Evolutionary conservation across 2,797 vertebrate genomes (phyloP).

Genomic region (Tapera naevia): DNA sequence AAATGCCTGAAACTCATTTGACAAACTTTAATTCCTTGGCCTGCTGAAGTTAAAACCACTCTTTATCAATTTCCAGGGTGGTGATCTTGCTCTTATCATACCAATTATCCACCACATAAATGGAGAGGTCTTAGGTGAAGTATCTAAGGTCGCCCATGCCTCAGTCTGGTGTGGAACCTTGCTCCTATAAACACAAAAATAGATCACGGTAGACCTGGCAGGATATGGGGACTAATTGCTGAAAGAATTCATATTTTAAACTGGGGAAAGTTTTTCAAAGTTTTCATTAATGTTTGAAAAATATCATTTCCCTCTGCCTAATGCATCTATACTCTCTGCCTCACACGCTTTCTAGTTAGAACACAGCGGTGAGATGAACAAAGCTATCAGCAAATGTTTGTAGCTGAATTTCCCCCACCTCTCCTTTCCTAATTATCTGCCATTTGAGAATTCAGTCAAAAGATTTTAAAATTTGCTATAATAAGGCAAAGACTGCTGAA

Average conservation of each 20-base stretch:
- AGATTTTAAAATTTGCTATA: background rate
- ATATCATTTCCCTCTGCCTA: background rate
- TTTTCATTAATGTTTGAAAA: background rate
- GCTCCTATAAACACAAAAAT: background rate
- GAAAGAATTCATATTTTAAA: background rate
- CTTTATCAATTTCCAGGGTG: background rate
- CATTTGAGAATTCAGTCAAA: slow-evolving; percentile 13
- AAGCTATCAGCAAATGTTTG: background rate
- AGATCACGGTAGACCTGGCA: background rate
- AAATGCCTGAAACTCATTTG: background rate
- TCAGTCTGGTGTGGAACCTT: background rate
- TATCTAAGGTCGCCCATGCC: background rate
- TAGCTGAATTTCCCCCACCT: background rate
- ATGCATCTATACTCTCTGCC: background rate
- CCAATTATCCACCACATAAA: slow-evolving; percentile 13
- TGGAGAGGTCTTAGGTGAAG: background rate
- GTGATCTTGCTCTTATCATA: background rate
- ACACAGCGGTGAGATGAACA: background rate
- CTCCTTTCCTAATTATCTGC: slow-evolving; percentile 24
- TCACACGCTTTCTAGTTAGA: background rate
- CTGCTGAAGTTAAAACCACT: background rate
- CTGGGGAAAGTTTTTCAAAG: background rate
- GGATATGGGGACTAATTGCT: background rate
- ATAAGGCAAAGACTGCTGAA: background rate
- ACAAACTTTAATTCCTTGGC: background rate